phyloP scores from a whole-genome alignment of 2,888 invertebrate species.

The Lochmaea capreae region DNA sequence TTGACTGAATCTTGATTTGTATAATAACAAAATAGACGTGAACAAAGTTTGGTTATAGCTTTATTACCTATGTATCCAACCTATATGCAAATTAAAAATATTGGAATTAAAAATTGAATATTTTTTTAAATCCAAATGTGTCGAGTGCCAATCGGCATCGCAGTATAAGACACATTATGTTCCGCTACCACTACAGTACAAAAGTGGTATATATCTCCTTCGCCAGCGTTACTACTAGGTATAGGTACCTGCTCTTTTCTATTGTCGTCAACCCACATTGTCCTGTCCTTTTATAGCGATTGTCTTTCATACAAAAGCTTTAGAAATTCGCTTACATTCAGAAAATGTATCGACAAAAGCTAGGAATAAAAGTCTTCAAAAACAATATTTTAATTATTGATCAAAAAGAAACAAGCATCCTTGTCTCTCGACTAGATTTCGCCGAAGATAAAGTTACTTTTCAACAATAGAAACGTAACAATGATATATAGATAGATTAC shows the following conservation, averaged over 20 bases:
- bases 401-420: constrained; percentile 36
- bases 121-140: neutral
- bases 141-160: neutral
- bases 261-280: constrained; percentile 33
- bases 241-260: constrained; percentile 32
- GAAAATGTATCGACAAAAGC: constrained; percentile 24
- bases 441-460: constrained; percentile 8
- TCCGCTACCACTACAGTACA: neutral
- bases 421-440: constrained; percentile 13
- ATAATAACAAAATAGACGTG: no score
- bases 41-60: no score
- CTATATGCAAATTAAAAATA: neutral
- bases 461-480: constrained; percentile 14
- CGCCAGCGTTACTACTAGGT: constrained; percentile 8
- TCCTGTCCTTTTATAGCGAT: constrained; percentile 42
- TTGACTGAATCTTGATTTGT: no score
- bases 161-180: no score
- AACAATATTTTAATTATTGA: constrained; percentile 44
- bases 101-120: neutral
- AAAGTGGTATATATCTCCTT: neutral
- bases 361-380: constrained; percentile 34
- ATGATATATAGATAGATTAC: constrained; percentile 15
- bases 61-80: neutral
- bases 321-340: constrained; percentile 35
- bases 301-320: constrained; percentile 42